Evolutionary conservation across 2,113 vertebrate genomes (phyloP).

Genomic region (Chloropsis cyanopogon): DNA sequence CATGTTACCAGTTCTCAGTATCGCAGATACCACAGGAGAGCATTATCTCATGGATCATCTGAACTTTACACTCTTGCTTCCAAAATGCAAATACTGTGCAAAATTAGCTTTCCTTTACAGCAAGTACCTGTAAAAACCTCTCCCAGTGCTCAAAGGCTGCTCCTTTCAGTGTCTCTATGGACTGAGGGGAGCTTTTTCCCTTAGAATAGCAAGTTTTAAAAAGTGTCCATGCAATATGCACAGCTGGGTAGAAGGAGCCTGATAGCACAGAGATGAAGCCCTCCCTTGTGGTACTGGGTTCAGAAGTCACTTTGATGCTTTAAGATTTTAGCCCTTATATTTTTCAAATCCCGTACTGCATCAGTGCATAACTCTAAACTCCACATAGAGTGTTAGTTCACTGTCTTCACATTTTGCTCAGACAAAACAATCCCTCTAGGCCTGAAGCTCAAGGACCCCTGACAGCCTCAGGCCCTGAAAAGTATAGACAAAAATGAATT

Average conservation of each 20-base stretch:
- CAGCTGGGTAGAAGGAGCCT: neutral
- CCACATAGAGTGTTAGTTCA: neutral
- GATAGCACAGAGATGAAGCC: neutral
- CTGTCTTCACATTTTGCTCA: neutral
- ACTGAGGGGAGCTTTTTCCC: neutral
- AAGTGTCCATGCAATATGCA: too few relatives aligned
- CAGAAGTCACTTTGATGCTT: neutral
- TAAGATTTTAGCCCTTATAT: neutral
- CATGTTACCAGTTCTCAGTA: accelerated
- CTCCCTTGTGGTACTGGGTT: neutral
- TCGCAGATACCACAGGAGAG: neutral
- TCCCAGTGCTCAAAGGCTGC: neutral
- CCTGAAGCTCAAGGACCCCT: neutral
- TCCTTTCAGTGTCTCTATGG: neutral
- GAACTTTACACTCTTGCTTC: neutral
- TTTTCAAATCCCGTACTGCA: neutral
- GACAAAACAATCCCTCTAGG: neutral
- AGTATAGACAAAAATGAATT: neutral
- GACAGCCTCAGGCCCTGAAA: neutral
- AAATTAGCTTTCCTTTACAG: neutral
- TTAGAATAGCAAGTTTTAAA: neutral
- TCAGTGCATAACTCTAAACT: neutral
- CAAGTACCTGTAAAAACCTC: accelerated
- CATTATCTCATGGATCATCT: neutral
- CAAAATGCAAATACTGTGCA: neutral